These are phyloP conservation scores for Koerneria pararmatus DNA, from an alignment of 2,888 invertebrate genomes.

Conservation along the genomic window DNA sequence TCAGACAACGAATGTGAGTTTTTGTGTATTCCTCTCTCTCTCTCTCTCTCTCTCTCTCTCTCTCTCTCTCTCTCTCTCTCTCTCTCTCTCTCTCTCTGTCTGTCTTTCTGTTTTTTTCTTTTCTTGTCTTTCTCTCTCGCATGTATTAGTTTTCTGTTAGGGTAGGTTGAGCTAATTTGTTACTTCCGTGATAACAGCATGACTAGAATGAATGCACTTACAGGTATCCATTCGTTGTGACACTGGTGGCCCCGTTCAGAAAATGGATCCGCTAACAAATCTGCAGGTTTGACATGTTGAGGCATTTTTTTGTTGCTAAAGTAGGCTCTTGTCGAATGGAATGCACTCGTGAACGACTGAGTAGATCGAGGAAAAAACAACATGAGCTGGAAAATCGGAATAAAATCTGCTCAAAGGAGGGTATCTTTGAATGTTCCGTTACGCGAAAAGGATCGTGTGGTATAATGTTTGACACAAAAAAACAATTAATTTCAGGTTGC, in stretches of 20 bases:
- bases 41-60: not conserved
- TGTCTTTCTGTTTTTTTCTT: not conserved
- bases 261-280: constrained; percentile 95
- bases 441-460: not conserved
- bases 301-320: too few species aligned
- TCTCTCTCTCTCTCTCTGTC: not conserved
- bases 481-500: constrained; percentile 71
- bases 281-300: constrained; percentile 81
- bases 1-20: constrained; percentile 70
- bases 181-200: not conserved
- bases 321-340: too few species aligned
- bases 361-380: not conserved
- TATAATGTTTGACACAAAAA: constrained; percentile 3
- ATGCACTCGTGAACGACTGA: not conserved
- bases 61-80: not conserved
- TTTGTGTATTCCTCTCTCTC: not conserved
- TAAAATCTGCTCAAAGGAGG: not conserved
- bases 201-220: constrained; percentile 4
- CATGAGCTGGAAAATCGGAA: not conserved
- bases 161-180: not conserved
- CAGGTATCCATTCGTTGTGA: constrained; percentile 72
- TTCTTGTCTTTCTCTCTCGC: not conserved
- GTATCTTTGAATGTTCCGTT: not conserved
- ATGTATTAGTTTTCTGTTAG: too few species aligned
- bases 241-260: constrained; percentile 83